Evolutionary conservation across 2,113 vertebrate species (phyloP).

Genomic region (Pseudopodoces humilis): DNA sequence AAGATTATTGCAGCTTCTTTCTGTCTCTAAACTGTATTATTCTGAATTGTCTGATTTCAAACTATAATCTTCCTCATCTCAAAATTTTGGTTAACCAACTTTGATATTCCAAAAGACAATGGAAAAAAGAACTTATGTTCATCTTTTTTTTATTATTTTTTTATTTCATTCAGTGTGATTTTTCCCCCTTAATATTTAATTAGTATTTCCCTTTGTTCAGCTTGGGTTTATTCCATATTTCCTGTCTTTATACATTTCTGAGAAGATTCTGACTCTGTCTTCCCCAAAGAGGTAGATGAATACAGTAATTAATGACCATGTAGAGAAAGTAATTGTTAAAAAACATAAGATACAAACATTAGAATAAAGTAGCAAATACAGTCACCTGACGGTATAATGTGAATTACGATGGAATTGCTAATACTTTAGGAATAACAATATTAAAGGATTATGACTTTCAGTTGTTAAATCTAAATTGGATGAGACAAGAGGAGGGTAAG

Average conservation of each 20-base stretch:
- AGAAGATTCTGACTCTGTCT: not conserved
- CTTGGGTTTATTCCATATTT: not conserved
- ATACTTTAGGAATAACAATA: not conserved
- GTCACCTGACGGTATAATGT: not conserved
- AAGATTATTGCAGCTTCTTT: not conserved
- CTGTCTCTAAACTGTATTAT: not conserved
- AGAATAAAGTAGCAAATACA: not conserved
- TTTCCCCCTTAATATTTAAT: rapidly evolving
- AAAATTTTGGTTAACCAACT: not conserved
- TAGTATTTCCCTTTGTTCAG: not conserved
- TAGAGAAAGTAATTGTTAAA: not conserved
- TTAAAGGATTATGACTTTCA: not conserved
- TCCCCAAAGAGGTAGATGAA: not conserved
- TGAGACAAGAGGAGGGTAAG: not conserved
- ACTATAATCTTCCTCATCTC: not conserved
- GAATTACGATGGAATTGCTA: not conserved
- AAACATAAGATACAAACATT: not conserved
- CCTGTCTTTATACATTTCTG: not conserved
- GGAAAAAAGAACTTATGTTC: not conserved
- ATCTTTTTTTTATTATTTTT: not conserved
- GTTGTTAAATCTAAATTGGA: not conserved
- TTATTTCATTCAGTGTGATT: not conserved
- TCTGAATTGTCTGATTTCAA: not conserved
- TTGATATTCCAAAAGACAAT: not conserved
- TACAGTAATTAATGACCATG: not conserved